Evolutionary conservation across 2,888 invertebrate genomes (phyloP).

Genomic region (Miltochrista miniata): DNA sequence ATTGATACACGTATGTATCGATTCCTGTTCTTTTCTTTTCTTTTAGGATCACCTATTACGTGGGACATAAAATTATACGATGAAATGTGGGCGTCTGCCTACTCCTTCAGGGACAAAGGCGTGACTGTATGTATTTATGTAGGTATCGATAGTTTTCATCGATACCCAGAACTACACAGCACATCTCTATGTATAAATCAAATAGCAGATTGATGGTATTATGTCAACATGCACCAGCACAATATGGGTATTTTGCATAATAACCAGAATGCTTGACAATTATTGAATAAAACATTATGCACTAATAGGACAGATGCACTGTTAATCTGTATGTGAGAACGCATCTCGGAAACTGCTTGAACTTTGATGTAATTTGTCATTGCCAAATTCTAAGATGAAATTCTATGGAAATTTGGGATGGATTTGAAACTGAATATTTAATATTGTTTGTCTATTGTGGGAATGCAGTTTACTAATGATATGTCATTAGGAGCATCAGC

Average conservation of each 20-base stretch:
- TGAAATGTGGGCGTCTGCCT: too few relatives aligned
- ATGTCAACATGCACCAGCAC: constrained; percentile 79
- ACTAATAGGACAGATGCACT: constrained; percentile 62
- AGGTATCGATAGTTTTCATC: constrained; percentile 18
- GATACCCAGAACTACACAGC: constrained; percentile 15
- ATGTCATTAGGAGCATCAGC: constrained; percentile 24
- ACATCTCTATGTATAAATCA: constrained; percentile 64
- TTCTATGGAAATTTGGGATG: constrained; percentile 51
- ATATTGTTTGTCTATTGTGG: constrained; percentile 27
- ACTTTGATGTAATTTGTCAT: constrained; percentile 69
- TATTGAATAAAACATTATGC: constrained; percentile 71
- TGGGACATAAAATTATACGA: too few relatives aligned
- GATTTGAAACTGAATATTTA: constrained; percentile 28
- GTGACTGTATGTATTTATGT: too few relatives aligned
- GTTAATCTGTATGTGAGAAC: constrained; percentile 66
- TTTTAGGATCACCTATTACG: too few relatives aligned
- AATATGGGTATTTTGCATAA: constrained; percentile 74
- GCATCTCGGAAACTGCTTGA: constrained; percentile 27
- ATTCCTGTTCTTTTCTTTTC: too few relatives aligned
- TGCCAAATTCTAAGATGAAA: constrained; percentile 49
- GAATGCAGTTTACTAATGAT: constrained; percentile 32
- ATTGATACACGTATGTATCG: too few relatives aligned
- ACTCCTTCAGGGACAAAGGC: too few relatives aligned
- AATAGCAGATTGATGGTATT: constrained; percentile 79
- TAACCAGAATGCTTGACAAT: constrained; percentile 72